A percentile compares a stretch with the other conserved stretches of the same genome.
Evolutionary conservation across 2,113 vertebrate genomes (phyloP).

Genomic region (Gorilla gorilla): DNA sequence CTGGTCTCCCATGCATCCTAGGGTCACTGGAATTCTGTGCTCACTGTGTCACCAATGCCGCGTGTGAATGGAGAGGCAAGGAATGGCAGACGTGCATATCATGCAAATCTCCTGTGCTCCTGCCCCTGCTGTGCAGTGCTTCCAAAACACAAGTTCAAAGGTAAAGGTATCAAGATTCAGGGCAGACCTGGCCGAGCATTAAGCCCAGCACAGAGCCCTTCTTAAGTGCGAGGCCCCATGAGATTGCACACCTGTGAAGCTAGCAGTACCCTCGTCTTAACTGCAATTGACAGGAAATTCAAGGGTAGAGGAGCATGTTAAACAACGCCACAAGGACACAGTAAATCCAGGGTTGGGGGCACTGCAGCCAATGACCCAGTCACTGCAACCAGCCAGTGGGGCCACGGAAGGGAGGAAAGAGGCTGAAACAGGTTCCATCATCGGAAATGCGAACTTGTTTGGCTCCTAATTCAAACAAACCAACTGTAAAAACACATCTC

Average conservation of each 20-base stretch:
- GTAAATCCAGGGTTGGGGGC: no score
- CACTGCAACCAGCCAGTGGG: no score
- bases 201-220: neutral
- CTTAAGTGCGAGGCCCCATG: no score
- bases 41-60: neutral
- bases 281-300: no score
- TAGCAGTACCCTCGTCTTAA: no score
- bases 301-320: no score
- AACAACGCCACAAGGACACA: no score
- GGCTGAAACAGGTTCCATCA: neutral
- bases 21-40: neutral
- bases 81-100: no score
- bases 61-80: neutral
- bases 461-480: neutral
- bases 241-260: no score
- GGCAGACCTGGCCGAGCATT: neutral
- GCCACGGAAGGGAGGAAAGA: neutral
- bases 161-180: neutral
- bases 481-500: neutral
- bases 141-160: neutral
- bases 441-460: neutral
- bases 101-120: neutral
- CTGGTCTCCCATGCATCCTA: neutral
- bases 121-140: neutral
- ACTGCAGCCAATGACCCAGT: no score